phyloP scores from a whole-genome alignment of 2,888 invertebrate genomes.

The Euclidia mi region DNA sequence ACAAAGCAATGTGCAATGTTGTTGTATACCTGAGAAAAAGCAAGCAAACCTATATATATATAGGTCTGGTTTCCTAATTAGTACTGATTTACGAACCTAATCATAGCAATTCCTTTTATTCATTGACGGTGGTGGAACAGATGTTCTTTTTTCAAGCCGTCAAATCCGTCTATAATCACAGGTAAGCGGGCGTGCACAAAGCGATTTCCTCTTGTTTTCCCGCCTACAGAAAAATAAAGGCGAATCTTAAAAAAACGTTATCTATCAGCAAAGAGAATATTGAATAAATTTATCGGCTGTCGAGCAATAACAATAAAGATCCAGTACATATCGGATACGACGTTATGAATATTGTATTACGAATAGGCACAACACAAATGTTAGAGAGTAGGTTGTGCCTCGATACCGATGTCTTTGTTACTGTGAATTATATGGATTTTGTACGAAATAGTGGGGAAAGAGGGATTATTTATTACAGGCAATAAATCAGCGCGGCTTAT shows the following conservation, averaged over 20 bases:
- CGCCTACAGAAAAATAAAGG: constrained; percentile 34
- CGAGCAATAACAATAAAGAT: constrained; percentile 57
- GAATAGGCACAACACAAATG: constrained; percentile 39
- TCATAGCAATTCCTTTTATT: no score
- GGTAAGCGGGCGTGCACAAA: no score
- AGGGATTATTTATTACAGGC: constrained; percentile 75
- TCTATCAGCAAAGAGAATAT: constrained; percentile 52
- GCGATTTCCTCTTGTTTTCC: constrained; percentile 30
- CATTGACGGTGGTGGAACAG: no score
- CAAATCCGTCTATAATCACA: no score
- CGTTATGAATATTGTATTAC: constrained; percentile 53
- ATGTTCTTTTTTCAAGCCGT: no score
- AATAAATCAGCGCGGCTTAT: constrained; percentile 76
- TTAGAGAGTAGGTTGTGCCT: constrained; percentile 29
- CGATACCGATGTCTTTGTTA: constrained; percentile 68
- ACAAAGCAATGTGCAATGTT: no score
- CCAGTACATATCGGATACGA: constrained; percentile 44
- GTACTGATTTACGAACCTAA: no score
- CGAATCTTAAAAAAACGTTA: constrained; percentile 49
- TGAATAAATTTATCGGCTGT: constrained; percentile 55
- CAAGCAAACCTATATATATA: no score
- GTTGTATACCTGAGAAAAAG: no score
- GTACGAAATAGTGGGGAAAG: constrained; percentile 70
- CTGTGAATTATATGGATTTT: constrained; percentile 72
- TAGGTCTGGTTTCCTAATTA: no score